Evolutionary conservation across 2,888 invertebrate genomes (phyloP).

Genomic region (Pycnomerus fuliginosus): DNA sequence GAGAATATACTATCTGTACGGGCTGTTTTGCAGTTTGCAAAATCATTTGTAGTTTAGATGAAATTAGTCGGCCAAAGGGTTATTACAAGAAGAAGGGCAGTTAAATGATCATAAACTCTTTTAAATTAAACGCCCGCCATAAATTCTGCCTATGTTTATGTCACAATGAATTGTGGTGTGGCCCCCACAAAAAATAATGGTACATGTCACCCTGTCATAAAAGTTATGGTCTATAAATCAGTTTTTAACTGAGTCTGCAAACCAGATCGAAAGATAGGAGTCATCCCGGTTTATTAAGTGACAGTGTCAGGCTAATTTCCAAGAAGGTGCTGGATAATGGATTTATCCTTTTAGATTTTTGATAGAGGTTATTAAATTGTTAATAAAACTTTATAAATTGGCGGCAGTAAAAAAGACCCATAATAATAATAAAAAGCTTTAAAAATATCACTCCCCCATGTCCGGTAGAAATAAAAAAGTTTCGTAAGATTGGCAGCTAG

Average conservation of each 20-base stretch:
- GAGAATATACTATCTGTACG: too few relatives aligned
- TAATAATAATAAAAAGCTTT: too few relatives aligned
- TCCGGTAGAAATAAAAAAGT: conserved; percentile 31
- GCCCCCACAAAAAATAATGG: conserved; percentile 43
- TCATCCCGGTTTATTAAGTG: conserved; percentile 25
- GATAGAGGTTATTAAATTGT: conserved; percentile 19
- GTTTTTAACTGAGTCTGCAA: conserved; percentile 38
- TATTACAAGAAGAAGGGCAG: conserved; percentile 24
- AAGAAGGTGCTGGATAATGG: conserved; percentile 21
- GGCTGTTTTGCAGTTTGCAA: background rate
- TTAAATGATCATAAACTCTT: conserved; percentile 27
- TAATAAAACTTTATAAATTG: conserved; percentile 10
- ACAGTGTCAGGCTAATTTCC: conserved; percentile 28
- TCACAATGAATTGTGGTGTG: conserved; percentile 42
- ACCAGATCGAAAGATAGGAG: conserved; percentile 32
- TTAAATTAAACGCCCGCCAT: conserved; percentile 44
- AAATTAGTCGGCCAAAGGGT: conserved; percentile 18
- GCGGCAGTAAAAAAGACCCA: too few relatives aligned
- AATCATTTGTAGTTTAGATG: conserved; percentile 6
- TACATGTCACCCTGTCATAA: conserved; percentile 46
- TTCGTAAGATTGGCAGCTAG: conserved; percentile 47
- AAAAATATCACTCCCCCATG: conserved; percentile 14
- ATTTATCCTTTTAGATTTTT: conserved; percentile 22
- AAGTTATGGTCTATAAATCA: conserved; percentile 49
- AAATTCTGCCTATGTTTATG: conserved; percentile 44